phyloP scores from a whole-genome alignment of 2,888 invertebrate genomes.

The Netelia melanura region DNA sequence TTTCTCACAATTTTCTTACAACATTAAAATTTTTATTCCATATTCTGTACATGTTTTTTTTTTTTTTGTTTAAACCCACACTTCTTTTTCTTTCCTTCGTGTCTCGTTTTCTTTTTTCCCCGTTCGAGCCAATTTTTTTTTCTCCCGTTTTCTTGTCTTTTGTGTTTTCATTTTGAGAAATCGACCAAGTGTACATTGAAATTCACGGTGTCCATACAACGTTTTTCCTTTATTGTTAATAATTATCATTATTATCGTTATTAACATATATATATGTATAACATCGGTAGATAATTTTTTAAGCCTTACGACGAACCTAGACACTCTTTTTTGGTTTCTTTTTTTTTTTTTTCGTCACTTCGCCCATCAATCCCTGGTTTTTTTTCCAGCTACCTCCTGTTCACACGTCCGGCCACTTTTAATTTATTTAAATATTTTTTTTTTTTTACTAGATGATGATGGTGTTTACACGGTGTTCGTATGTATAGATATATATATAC shows the following conservation, averaged over 20 bases:
- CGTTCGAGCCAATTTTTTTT: not conserved
- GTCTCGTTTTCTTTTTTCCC: too few species aligned
- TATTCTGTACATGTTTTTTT: slow-evolving; percentile 13
- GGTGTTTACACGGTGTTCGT: slow-evolving; percentile 64
- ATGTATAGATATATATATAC: slow-evolving; percentile 44
- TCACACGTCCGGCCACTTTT: not conserved
- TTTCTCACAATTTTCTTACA: slow-evolving; percentile 19
- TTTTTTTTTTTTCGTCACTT: slow-evolving; percentile 68
- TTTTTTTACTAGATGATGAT: slow-evolving; percentile 55
- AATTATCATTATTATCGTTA: slow-evolving; percentile 78
- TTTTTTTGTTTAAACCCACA: not conserved
- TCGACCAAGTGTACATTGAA: slow-evolving; percentile 37
- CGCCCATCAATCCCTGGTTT: slow-evolving; percentile 21
- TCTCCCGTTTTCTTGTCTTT: too few species aligned
- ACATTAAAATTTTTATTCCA: slow-evolving; percentile 28
- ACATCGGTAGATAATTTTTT: slow-evolving; percentile 81
- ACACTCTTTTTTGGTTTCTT: slow-evolving; percentile 59
- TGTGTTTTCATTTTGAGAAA: slow-evolving; percentile 23
- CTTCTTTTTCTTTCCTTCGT: too few species aligned
- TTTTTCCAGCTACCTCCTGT: slow-evolving; percentile 31
- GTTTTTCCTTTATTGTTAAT: slow-evolving; percentile 66
- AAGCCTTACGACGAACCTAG: slow-evolving; percentile 79
- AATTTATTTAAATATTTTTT: slow-evolving; percentile 13
- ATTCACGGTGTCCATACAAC: slow-evolving; percentile 61
- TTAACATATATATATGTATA: slow-evolving; percentile 82